Conservation (phyloP, 2,113 vertebrate species). For the Amia ocellicauda region DNA sequence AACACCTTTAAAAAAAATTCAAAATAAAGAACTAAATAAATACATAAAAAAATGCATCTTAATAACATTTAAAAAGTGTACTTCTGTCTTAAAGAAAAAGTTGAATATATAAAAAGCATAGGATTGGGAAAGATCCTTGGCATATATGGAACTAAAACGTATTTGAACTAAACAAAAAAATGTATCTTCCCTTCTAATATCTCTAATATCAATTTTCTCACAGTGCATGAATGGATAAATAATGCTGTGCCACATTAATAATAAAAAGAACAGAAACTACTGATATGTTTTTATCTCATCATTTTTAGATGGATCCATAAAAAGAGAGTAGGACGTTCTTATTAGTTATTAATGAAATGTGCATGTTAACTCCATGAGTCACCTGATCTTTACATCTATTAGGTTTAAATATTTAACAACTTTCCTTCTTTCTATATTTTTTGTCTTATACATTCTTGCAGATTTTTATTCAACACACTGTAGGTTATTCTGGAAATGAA, state of each 20-base stretch:
- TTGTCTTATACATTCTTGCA: background rate
- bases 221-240: background rate
- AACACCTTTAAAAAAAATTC: too few relatives aligned
- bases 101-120: too few relatives aligned
- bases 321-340: background rate
- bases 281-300: constrained; percentile 8
- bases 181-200: too few relatives aligned
- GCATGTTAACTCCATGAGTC: constrained; percentile 2
- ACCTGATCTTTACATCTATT: constrained; percentile 15
- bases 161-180: too few relatives aligned
- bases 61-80: too few relatives aligned
- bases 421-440: background rate
- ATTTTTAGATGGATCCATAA: constrained; percentile 5
- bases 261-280: background rate
- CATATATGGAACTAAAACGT: too few relatives aligned
- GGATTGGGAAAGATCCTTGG: too few relatives aligned
- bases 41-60: too few relatives aligned
- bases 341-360: constrained; percentile 14
- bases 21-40: too few relatives aligned
- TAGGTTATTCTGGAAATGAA: too few relatives aligned
- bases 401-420: constrained; percentile 9
- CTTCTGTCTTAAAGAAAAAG: too few relatives aligned
- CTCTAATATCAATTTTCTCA: too few relatives aligned
- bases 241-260: constrained; percentile 1
- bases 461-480: background rate